Conservation (phyloP, 2,888 invertebrate species). For the Schrankia costaestrigalis region DNA sequence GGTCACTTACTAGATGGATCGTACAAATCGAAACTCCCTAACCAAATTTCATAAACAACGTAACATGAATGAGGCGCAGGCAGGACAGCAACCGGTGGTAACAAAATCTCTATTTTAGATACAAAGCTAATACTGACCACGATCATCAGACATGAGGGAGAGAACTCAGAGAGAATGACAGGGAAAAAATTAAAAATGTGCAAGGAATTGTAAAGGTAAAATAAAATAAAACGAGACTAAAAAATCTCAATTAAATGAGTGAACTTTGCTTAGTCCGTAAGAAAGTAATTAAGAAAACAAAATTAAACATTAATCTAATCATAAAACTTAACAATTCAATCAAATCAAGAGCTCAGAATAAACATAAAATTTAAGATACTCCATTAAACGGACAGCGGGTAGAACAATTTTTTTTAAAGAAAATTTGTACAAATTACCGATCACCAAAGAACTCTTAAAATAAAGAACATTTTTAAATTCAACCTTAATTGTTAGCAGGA, state of each 20-base stretch:
- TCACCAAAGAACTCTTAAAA: slow-evolving; percentile 56
- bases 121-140: too few species aligned
- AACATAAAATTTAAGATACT: slow-evolving; percentile 60
- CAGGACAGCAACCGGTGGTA: too few species aligned
- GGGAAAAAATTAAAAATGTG: too few species aligned
- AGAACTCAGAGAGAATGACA: too few species aligned
- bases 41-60: too few species aligned
- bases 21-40: too few species aligned
- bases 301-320: slow-evolving; percentile 50
- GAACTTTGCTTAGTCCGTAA: slow-evolving; percentile 13
- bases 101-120: too few species aligned
- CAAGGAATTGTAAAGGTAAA: too few species aligned
- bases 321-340: slow-evolving; percentile 55
- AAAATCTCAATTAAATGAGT: too few species aligned
- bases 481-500: slow-evolving; percentile 69
- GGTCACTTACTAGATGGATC: too few species aligned
- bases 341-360: slow-evolving; percentile 62
- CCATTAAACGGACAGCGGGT: slow-evolving; percentile 67
- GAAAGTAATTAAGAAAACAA: slow-evolving; percentile 46
- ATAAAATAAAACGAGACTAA: background rate
- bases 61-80: too few species aligned
- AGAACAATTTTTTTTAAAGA: slow-evolving; percentile 64
- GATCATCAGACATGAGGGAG: too few species aligned
- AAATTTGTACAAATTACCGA: slow-evolving; percentile 74
- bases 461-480: slow-evolving; percentile 66